phyloP scores from a whole-genome alignment of 2,113 vertebrate species.

The Dinomys branickii region DNA sequence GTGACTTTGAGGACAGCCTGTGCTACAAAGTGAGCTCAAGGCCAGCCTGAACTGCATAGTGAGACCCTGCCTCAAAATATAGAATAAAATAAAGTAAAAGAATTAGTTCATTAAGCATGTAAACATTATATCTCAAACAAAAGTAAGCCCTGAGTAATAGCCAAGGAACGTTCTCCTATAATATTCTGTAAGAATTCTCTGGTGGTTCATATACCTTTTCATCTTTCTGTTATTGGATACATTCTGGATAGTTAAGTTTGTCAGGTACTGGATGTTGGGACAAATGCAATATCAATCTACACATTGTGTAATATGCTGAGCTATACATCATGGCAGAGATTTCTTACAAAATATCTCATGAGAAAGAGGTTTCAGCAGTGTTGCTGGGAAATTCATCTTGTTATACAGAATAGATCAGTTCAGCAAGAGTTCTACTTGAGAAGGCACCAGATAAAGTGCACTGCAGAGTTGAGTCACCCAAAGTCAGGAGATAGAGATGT shows the following conservation, averaged over 20 bases:
- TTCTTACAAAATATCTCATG: slow-evolving; percentile 31
- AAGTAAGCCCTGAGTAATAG: neutral
- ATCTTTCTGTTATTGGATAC: neutral
- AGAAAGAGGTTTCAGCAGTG: slow-evolving; percentile 33
- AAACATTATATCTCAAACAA: neutral
- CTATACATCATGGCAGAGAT: neutral
- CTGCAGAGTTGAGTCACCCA: neutral
- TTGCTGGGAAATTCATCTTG: slow-evolving; percentile 9
- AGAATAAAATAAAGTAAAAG: no score
- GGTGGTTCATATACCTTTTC: neutral
- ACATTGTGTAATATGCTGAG: neutral
- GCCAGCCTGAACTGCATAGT: no score
- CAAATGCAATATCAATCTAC: neutral
- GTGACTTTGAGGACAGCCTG: no score
- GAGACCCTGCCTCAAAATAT: no score
- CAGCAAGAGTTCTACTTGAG: neutral
- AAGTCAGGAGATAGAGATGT: no score
- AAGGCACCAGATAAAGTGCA: slow-evolving; percentile 14
- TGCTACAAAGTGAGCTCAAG: no score
- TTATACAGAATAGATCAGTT: neutral
- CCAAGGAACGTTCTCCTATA: neutral
- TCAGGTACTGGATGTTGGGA: neutral
- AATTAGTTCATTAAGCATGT: neutral
- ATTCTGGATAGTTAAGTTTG: neutral
- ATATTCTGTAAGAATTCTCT: neutral